Percentiles rank a stretch among this genome's conserved stretches.
phyloP scores from a whole-genome alignment of 2,797 vertebrate species.

The Gastrophryne carolinensis region DNA sequence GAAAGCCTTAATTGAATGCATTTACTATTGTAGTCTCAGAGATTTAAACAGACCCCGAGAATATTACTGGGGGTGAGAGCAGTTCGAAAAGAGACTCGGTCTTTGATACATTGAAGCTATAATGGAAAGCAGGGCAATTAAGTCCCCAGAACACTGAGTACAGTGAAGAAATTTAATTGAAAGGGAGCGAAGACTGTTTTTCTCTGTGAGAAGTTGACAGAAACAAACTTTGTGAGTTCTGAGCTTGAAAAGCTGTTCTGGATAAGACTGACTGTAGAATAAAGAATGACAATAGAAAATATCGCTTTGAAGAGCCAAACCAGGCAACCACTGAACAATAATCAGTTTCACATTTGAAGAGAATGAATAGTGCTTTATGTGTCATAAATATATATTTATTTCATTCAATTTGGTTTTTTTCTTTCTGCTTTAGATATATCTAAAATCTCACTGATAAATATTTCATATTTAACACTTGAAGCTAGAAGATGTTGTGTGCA shows the following conservation, averaged over 20 bases:
- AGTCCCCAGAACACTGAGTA: neutral
- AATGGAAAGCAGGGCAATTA: conserved; percentile 12
- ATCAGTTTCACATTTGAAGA: too few relatives aligned
- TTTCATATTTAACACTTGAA: too few relatives aligned
- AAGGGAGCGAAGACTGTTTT: conserved; percentile 7
- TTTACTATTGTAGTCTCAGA: conserved; percentile 15
- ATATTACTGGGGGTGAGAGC: conserved; percentile 1
- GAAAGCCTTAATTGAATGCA: conserved; percentile 26
- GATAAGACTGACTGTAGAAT: neutral
- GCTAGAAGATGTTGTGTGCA: too few relatives aligned
- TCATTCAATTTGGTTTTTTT: too few relatives aligned
- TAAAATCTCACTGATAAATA: too few relatives aligned
- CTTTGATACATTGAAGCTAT: neutral
- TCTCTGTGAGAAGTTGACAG: neutral
- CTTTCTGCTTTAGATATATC: too few relatives aligned
- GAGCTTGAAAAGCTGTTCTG: neutral
- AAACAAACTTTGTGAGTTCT: neutral
- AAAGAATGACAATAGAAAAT: neutral
- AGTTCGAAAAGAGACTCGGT: neutral
- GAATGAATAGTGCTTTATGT: too few relatives aligned
- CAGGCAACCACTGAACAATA: neutral
- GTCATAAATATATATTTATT: too few relatives aligned
- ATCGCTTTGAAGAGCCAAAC: neutral
- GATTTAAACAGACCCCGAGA: neutral
- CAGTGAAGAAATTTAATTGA: conserved; percentile 1